phyloP scores from a whole-genome alignment of 2,888 invertebrate genomes.

The Lomographa bimaculata region DNA sequence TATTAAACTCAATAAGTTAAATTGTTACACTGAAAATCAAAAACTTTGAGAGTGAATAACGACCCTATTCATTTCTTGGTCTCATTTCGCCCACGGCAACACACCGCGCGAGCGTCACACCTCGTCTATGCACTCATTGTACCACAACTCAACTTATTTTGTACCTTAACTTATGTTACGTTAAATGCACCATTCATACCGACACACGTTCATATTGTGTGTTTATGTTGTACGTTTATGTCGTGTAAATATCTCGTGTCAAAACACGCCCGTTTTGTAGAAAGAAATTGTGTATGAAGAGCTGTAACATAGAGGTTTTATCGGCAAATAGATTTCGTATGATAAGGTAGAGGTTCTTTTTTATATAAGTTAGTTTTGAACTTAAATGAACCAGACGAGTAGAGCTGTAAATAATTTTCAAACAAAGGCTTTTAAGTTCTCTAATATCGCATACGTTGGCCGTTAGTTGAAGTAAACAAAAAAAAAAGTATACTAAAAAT shows the following conservation, averaged over 20 bases:
- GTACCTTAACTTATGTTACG: constrained; percentile 15
- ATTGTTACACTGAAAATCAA: too few species aligned
- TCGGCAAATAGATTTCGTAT: constrained; percentile 5
- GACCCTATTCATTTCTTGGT: constrained; percentile 10
- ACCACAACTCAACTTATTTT: constrained; percentile 23
- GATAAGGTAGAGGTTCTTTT: constrained; percentile 2
- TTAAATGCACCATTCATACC: constrained; percentile 27
- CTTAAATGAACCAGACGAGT: too few species aligned
- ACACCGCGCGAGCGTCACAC: constrained; percentile 19
- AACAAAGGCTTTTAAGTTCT: too few species aligned
- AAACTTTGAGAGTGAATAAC: constrained; percentile 3
- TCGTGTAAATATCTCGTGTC: constrained; percentile 20
- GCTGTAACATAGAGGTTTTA: constrained; percentile 2
- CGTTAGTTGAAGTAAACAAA: too few species aligned
- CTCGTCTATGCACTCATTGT: constrained; percentile 30
- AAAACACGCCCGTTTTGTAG: constrained; percentile 16
- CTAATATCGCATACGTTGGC: too few species aligned
- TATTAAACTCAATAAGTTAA: too few species aligned
- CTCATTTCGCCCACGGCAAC: constrained; percentile 14
- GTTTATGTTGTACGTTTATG: constrained; percentile 12
- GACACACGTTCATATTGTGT: too few species aligned
- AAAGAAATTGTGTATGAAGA: constrained; percentile 1
- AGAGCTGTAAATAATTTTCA: too few species aligned
- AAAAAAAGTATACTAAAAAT: too few species aligned
- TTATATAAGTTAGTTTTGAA: too few species aligned